Base-by-base conservation (phyloP, 2,888 invertebrate genomes). In the Apoderus coryli region DNA sequence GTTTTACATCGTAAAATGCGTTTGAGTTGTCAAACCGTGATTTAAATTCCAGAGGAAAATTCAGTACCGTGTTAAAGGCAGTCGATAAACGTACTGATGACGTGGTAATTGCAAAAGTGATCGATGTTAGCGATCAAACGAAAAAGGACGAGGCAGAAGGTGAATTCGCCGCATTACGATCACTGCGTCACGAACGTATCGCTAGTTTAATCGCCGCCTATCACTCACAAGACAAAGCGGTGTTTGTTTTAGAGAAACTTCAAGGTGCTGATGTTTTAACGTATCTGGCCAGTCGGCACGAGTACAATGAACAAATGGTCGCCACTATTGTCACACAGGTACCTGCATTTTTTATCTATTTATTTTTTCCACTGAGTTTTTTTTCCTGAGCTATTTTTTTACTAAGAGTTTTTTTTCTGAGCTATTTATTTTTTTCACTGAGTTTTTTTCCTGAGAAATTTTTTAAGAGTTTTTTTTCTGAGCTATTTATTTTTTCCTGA, bases 191-290 rank as follows among this genome's bases (percentile, higher is more conserved):
- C 53, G 90, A 92, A 56, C 72, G 86, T 53, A 77, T 96, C 55
- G 79, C 78, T 25, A 71, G 72, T 33, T 55, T 85, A 2, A 53
- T 80, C 37, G 76, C 69, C 2, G 81, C 80, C 1, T 81, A 72
- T 52, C 75, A 75, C 39, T 67, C 73, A 0, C 66, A 71, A 3
- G 75, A 74, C 65, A 76, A 2, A 64, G 76, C 78, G 2, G 73
- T 77, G 1, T 66, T 86, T 9, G 66, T 86, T 9, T 57, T 81
- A 56, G 86, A 86, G 47, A 84, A 84, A 51, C 62, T 86, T 1
- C 88, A 89, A 52, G 95, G 95, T 2, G 82, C 92, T 10, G 88
- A 93, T 48, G 72, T 96, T 22, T 63, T 95, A 3, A 82, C 86
- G 0, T 92, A 86, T 54, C 66, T 93, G 32, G 77, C 86, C 1